Percentiles rank a stretch among this genome's conserved stretches.
Evolutionary conservation across 1,140 invertebrate genomes (phyloP).

Genomic region (Lysiphlebus fabarum): DNA sequence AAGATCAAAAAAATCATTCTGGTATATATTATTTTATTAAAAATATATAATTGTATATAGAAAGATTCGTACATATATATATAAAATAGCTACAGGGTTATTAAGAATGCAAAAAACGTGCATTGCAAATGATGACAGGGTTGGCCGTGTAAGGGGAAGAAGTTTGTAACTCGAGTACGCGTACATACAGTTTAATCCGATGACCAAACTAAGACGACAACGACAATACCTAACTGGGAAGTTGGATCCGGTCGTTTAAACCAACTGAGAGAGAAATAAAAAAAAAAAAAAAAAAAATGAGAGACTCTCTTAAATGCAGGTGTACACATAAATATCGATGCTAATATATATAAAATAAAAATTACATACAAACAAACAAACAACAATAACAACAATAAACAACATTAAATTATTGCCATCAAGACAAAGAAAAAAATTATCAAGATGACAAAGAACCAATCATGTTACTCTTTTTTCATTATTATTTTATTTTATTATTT

Average conservation of each 20-base stretch:
- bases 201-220: slow-evolving; percentile 55
- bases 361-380: neutral
- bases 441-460: too few species aligned
- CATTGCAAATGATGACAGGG: slow-evolving; percentile 53
- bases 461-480: too few species aligned
- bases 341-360: slow-evolving; percentile 43
- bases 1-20: slow-evolving; percentile 48
- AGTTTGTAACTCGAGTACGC: slow-evolving; percentile 33
- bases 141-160: slow-evolving; percentile 52
- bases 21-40: slow-evolving; percentile 31
- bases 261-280: slow-evolving; percentile 4
- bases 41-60: neutral
- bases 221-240: slow-evolving; percentile 52
- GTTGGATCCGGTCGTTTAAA: slow-evolving; percentile 54
- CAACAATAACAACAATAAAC: too few species aligned
- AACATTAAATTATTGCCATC: too few species aligned
- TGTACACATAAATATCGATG: slow-evolving; percentile 56
- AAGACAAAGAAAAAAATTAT: too few species aligned
- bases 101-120: slow-evolving; percentile 54
- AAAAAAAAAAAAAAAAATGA: neutral
- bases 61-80: neutral
- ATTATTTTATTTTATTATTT: too few species aligned
- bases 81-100: slow-evolving; percentile 24
- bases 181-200: slow-evolving; percentile 43
- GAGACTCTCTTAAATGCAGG: slow-evolving; percentile 38